These are phyloP conservation scores for Natator depressus DNA, from an alignment of 2,113 vertebrate genomes.

Conservation along the genomic window DNA sequence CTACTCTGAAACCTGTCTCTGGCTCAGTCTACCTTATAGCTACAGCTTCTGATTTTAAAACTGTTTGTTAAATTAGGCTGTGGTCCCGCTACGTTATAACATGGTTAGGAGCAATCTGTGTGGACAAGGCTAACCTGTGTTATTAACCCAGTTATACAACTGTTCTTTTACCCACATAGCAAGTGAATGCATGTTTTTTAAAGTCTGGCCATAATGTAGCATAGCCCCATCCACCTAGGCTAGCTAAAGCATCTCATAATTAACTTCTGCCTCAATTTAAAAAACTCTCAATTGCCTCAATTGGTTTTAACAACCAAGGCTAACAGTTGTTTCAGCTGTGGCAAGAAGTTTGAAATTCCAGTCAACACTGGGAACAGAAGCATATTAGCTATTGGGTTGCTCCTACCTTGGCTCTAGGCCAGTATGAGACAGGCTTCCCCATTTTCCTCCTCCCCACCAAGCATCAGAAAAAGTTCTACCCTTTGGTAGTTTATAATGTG, in stretches of 20 bases:
- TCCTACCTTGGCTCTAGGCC: background rate
- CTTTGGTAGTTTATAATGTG: fast-evolving
- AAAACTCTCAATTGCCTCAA: background rate
- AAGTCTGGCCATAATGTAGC: background rate
- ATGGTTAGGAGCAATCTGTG: background rate
- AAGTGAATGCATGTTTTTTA: background rate
- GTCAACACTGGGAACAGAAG: background rate
- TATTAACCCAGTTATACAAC: fast-evolving
- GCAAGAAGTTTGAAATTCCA: background rate
- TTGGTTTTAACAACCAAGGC: background rate
- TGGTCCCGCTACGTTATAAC: background rate
- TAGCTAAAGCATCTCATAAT: background rate
- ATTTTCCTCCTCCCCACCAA: background rate
- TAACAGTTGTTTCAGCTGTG: background rate
- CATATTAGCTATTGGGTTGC: background rate
- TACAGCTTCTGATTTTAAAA: background rate
- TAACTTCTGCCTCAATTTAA: background rate
- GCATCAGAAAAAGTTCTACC: background rate
- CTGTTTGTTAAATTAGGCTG: background rate
- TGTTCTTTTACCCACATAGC: fast-evolving
- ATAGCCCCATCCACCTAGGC: background rate
- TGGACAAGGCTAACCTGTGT: background rate
- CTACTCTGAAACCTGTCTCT: background rate
- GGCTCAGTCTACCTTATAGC: background rate
- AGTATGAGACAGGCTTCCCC: background rate